Base-by-base conservation (phyloP, 2,797 vertebrate genomes). In the Acrossocheilus wenchowensis region DNA sequence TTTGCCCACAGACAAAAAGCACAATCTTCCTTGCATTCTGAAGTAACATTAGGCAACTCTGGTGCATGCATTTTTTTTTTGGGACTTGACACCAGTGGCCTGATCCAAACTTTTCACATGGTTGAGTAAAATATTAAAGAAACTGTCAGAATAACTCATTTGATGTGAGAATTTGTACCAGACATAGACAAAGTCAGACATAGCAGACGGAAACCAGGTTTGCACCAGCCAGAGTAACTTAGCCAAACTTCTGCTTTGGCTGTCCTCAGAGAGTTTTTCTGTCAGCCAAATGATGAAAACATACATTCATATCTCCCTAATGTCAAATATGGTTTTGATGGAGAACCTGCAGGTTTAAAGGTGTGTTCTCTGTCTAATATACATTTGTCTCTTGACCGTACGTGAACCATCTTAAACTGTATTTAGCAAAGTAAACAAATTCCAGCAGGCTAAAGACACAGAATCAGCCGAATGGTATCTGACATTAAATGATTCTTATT, bases 1-100 rank as follows among this genome's bases (percentile, higher is more conserved):
- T 34, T 73, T 60, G 11, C 6, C 7, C 26, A 15, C 41, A 74
- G 17, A 30, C 6, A 39, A 19, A 50, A 52, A 17, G 2, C 30
- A 39, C 26, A n/a, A 39, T 6, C 30, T 54, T 52, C 2, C 80
- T 36, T 54, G 34, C 34, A 52, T 23, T 66, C 50, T 41, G 9
- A 71, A 57, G 48, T 17, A 17, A 39, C 8, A 52, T 26, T 57
- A 19, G 36, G 7, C 12, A 17, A 26, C 9, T 69, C 12, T 72
- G 6, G 34, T 14, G 9, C 57, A 15, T 92, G 93, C 95, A 0
- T 92, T 92, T 3, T 88, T 3, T 88, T 0, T 92, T 94, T 72
- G 93, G 94, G n/a, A 96, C 93, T 79, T 95, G 93, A 0, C 94
- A 91, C 95, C 95, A 96, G 39, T 90, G 94, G 88, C 94, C 19